phyloP scores from a whole-genome alignment of 2,888 invertebrate genomes.

The Drosophila colorata region DNA sequence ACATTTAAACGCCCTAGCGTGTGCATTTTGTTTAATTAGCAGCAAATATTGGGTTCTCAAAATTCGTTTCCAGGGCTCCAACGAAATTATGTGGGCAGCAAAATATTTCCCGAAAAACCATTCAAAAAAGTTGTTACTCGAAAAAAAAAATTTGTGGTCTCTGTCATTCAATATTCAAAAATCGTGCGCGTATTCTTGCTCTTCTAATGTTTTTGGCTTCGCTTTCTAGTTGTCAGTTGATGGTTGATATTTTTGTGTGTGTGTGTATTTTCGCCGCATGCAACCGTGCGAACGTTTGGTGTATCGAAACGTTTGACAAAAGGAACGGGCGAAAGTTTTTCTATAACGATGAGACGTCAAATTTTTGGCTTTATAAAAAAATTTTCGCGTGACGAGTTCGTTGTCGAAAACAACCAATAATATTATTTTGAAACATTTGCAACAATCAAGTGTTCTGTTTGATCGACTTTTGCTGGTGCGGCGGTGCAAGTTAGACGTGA shows the following conservation, averaged over 20 bases:
- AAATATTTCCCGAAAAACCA: slow-evolving; percentile 3
- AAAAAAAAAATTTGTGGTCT: slow-evolving; percentile 8
- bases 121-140: slow-evolving; percentile 32
- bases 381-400: slow-evolving; percentile 71
- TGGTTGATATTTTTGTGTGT: slow-evolving; percentile 23
- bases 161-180: slow-evolving; percentile 53
- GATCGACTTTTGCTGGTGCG: slow-evolving; percentile 56
- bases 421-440: slow-evolving; percentile 58
- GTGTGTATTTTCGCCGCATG: slow-evolving; percentile 56
- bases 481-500: slow-evolving; percentile 62
- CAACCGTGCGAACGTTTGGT: slow-evolving; percentile 54
- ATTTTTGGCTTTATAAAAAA: slow-evolving; percentile 70
- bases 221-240: slow-evolving; percentile 39
- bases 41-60: slow-evolving; percentile 38
- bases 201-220: slow-evolving; percentile 38
- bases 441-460: slow-evolving; percentile 42
- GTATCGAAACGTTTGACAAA: slow-evolving; percentile 69
- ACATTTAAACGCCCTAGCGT: slow-evolving; percentile 21
- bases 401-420: slow-evolving; percentile 64
- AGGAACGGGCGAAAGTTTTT: slow-evolving; percentile 78
- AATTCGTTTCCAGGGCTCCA: slow-evolving; percentile 45
- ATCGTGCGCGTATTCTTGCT: slow-evolving; percentile 52
- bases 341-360: slow-evolving; percentile 81
- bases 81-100: slow-evolving; percentile 34
- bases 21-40: slow-evolving; percentile 48